Percentiles rank a stretch among this genome's conserved stretches.
Evolutionary conservation across 1,140 invertebrate genomes (phyloP).

Genomic region (Druon quercuslanigerum): DNA sequence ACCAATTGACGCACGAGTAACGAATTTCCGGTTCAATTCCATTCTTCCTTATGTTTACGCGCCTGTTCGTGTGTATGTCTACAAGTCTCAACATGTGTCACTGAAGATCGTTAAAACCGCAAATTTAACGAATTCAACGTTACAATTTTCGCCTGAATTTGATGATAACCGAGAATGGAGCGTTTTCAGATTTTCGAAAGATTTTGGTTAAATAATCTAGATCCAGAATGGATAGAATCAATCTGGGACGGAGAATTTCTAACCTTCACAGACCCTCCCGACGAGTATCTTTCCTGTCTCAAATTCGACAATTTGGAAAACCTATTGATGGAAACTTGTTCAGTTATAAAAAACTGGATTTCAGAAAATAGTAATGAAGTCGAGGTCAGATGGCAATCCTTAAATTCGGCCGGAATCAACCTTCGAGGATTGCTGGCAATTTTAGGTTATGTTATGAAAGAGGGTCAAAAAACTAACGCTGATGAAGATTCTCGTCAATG

Average conservation of each 20-base stretch:
- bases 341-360: constrained; percentile 61
- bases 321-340: constrained; percentile 63
- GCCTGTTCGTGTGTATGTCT: not conserved
- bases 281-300: constrained; percentile 70
- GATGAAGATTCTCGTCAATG: constrained; percentile 64
- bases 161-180: constrained; percentile 58
- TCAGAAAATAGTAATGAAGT: constrained; percentile 43
- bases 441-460: constrained; percentile 75
- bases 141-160: not conserved
- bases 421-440: constrained; percentile 74
- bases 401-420: constrained; percentile 74
- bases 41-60: not conserved
- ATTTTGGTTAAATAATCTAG: constrained; percentile 67
- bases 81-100: not conserved
- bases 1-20: not conserved
- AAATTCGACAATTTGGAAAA: constrained; percentile 65
- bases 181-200: constrained; percentile 61
- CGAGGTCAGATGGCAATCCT: constrained; percentile 75
- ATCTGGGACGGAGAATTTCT: constrained; percentile 75
- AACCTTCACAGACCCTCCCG: constrained; percentile 70
- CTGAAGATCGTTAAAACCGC: constrained; percentile 9
- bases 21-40: not conserved
- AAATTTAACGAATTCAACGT: too few species aligned
- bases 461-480: constrained; percentile 67
- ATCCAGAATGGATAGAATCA: constrained; percentile 73